Base-by-base conservation (phyloP, 1,140 invertebrate species). In the Belonocnema kinseyi region DNA sequence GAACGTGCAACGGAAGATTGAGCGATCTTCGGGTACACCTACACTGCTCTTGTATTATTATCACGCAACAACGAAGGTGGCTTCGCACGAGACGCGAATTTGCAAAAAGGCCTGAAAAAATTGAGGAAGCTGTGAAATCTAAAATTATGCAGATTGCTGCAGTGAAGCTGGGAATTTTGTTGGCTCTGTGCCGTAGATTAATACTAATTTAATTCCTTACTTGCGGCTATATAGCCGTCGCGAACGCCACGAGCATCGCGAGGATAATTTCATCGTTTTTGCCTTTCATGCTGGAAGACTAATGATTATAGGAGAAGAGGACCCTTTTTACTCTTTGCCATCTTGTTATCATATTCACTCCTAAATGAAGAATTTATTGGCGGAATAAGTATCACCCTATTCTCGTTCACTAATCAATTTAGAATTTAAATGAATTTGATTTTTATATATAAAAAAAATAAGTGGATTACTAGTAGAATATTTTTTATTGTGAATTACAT, bases 141-240 rank as follows among this genome's bases (percentile, higher is more conserved):
- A 77, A 83, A 85, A 88, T 88, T 87, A 87, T 87, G 86, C 80
- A 87, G 81, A 87, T 87, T 80, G 83, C 74, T 73, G 77, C 40
- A 17, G 19, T 76, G 56, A 79, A 78, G 40, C 76, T 82, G 66
- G 75, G 82, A 80, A 86, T 86, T 86, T 86, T 78, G 85, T 85
- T 80, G 40, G 40, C 40, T 8, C 40, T 10, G 40, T 46, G 40
- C 40, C 40, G 4, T 46, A 46, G 40, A 88, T 88, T 88, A 87
- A 87, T 86, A 87, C 87, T 88, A 87, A 87, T 87, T 87, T 87
- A 87, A 87, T 88, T 87, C 82, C 74, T 82, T 54, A 87, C 85
- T 86, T 73, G 82, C 82, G 87, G 86, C 86, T 81, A 82, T 83
- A 78, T 58, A 46, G 56, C 76, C 72, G 73, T 50, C 51, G 53